Conservation (phyloP, 2,888 invertebrate species). For the Rhingia campestris region DNA sequence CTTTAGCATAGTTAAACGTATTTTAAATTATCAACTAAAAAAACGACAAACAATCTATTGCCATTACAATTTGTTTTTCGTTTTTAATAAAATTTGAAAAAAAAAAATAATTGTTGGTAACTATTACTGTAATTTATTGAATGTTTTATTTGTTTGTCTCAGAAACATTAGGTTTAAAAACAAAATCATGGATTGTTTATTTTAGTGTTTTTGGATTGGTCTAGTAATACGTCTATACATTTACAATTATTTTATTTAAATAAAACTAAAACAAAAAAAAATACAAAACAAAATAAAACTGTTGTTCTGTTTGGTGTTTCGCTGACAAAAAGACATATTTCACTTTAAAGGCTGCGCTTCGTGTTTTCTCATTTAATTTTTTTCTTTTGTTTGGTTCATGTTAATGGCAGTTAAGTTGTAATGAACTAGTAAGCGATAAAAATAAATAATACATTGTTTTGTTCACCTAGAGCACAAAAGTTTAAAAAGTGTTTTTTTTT, state of each 20-base stretch:
- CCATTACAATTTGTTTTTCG: constrained; percentile 25
- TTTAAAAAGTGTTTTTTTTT: constrained; percentile 16
- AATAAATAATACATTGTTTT: constrained; percentile 53
- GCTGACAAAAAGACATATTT: constrained; percentile 8
- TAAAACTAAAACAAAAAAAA: constrained; percentile 28
- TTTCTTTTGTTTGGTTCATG: constrained; percentile 43
- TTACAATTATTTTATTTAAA: constrained; percentile 29
- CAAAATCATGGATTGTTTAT: constrained; percentile 32
- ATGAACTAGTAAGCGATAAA: constrained; percentile 70
- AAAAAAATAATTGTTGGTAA: constrained; percentile 13
- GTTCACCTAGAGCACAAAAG: constrained; percentile 44
- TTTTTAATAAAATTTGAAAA: constrained; percentile 31
- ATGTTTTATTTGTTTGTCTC: constrained; percentile 26
- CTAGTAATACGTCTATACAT: constrained; percentile 40
- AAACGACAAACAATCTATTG: constrained; percentile 44
- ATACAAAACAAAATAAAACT: constrained; percentile 42
- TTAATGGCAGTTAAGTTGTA: constrained; percentile 74
- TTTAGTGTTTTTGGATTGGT: constrained; percentile 28
- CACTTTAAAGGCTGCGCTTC: constrained; percentile 38
- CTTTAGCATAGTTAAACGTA: constrained; percentile 45
- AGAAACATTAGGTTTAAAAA: constrained; percentile 12
- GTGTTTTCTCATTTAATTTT: constrained; percentile 26
- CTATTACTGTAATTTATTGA: constrained; percentile 21
- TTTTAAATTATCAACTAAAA: constrained; percentile 42
- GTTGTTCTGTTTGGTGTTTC: constrained; percentile 17